Base-by-base conservation (phyloP, 2,888 invertebrate genomes). In the Mycalesis mineus region DNA sequence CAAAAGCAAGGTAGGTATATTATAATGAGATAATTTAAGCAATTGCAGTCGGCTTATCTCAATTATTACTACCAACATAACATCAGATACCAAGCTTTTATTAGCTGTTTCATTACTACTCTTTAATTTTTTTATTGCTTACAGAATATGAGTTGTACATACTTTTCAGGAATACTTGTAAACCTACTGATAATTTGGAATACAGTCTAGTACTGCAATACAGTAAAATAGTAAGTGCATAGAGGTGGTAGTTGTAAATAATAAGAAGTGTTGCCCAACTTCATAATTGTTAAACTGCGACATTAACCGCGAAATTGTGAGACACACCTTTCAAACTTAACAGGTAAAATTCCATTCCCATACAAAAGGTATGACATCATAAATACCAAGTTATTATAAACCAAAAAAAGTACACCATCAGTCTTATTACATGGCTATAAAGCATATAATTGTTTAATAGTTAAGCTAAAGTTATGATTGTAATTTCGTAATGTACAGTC, bases 261-360 rank as follows among this genome's bases (percentile, higher is more conserved):
- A 14, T 6, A 15, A 13, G 28, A 45, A 0, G 8, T 11, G 11
- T 47, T 45, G 14, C 45, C 14, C 11, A 33, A 47, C 15, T 6
- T 14, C 33, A 1, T 11, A 15, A 33, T 47, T 47, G 33, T 13
- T 29, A 45, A 45, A 45, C 45, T 33, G 47, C 33, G 47, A 47
- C 47, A 47, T 39, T 55, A 39, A 59, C 50, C 61, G 42, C 57
- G 53, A 62, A 60, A 58, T 47, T 60, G 7, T 54, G 54, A 54
- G 55, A 51, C 47, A 15, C 48, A 39, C 53, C 57, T 60, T 59
- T 56, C 54, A 58, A 55, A 60, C 50, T 22, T 50, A 49, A 37
- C 58, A 45, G 31, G 47, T 56, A 44, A 62, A 56, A 61, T 63
- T 65, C 57, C 55, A 33, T 51, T 61, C 65, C 51, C 60, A 64